phyloP scores from a whole-genome alignment of 2,888 invertebrate species.

The Blera fallax region DNA sequence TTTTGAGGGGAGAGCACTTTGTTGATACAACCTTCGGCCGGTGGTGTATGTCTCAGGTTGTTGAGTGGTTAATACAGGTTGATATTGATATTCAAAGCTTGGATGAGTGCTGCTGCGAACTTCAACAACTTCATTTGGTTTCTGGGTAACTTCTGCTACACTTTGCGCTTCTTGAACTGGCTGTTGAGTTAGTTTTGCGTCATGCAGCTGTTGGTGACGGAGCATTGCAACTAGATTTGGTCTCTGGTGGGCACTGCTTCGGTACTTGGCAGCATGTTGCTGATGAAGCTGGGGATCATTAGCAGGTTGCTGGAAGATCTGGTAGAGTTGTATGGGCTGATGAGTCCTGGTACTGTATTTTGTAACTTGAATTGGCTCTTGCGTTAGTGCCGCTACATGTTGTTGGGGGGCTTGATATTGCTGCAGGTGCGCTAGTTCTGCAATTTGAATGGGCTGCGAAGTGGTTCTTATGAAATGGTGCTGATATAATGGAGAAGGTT shows the following conservation, averaged over 20 bases:
- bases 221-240: constrained; percentile 45
- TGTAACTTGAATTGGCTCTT: background rate
- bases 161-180: background rate
- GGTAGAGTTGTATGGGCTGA: background rate
- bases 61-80: background rate
- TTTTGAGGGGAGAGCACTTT: constrained; percentile 26
- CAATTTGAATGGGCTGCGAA: constrained; percentile 23
- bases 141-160: background rate
- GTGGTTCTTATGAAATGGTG: constrained; percentile 37
- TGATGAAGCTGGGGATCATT: background rate
- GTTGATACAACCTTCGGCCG: constrained; percentile 72
- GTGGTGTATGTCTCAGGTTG: constrained; percentile 38
- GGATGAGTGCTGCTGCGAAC: constrained; percentile 24
- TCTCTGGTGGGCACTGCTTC: background rate
- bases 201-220: constrained; percentile 24
- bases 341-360: background rate
- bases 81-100: constrained; percentile 2
- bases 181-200: background rate
- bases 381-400: background rate
- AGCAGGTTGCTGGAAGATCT: background rate
- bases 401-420: background rate
- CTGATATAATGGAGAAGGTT: constrained; percentile 59
- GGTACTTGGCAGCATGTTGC: background rate
- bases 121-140: constrained; percentile 19
- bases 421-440: background rate